Evolutionary conservation across 2,113 vertebrate genomes (phyloP).

Genomic region (Muscicapa adusta): DNA sequence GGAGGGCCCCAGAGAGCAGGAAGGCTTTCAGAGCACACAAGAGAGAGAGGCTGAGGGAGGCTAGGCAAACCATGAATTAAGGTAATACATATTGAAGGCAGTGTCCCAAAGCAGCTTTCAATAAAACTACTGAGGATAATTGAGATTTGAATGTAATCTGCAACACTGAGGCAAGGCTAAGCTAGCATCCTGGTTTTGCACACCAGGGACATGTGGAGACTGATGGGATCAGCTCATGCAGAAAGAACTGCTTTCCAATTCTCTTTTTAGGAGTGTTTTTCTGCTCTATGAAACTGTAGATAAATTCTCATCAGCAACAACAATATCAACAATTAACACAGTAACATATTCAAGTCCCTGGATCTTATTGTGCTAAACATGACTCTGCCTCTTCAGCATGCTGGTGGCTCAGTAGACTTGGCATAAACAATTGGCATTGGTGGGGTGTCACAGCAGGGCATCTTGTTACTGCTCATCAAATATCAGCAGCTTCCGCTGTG

Average conservation of each 20-base stretch:
- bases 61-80: background rate
- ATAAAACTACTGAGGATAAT: background rate
- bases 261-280: background rate
- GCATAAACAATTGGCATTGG: constrained; percentile 61
- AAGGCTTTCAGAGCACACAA: background rate
- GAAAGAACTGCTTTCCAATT: background rate
- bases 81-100: background rate
- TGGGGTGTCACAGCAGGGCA: constrained; percentile 61
- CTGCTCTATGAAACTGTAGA: background rate
- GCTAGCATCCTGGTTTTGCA: background rate
- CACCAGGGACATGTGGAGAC: background rate
- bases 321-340: background rate
- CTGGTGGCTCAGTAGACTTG: constrained; percentile 43
- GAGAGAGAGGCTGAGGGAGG: background rate
- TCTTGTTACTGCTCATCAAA: constrained; percentile 75
- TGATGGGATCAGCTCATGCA: background rate
- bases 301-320: background rate
- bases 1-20: background rate
- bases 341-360: background rate
- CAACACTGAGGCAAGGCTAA: background rate
- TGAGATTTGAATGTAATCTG: background rate
- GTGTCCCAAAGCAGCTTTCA: background rate
- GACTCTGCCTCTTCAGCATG: constrained; percentile 21
- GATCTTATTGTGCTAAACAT: constrained; percentile 11
- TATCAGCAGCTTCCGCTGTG: constrained; percentile 59